Conservation (phyloP, 2,797 vertebrate species). For the Clarias platycephalus region DNA sequence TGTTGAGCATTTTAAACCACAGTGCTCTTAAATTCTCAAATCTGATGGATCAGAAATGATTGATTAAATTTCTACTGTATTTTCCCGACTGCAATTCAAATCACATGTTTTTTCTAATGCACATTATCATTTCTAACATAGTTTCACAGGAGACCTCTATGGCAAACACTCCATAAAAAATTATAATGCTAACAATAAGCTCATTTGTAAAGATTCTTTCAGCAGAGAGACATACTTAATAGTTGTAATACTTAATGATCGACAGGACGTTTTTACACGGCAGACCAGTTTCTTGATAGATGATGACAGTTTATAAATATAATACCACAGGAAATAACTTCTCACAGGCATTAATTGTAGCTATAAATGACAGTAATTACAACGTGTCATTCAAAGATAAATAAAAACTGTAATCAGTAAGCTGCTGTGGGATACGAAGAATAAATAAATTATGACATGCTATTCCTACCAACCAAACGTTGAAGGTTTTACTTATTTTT, state of each 20-base stretch:
- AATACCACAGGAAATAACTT: background rate
- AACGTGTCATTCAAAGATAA: background rate
- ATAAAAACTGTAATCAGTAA: background rate
- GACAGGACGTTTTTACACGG: background rate
- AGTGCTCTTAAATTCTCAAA: background rate
- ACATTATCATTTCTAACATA: background rate
- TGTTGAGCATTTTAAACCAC: background rate
- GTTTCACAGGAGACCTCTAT: background rate
- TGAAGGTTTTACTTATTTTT: background rate
- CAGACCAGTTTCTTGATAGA: background rate
- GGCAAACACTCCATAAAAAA: background rate
- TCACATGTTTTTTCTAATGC: background rate
- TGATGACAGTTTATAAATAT: background rate
- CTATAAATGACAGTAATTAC: background rate
- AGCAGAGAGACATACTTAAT: background rate
- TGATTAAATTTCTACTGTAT: background rate
- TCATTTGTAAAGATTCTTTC: background rate
- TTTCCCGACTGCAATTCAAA: background rate
- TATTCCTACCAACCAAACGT: background rate
- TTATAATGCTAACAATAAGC: background rate
- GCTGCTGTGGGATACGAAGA: background rate
- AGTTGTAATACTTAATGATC: background rate
- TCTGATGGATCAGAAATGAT: background rate
- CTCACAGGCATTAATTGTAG: background rate
- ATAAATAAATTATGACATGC: background rate